phyloP scores from a whole-genome alignment of 2,797 vertebrate species.

The Aldrovandia affinis region DNA sequence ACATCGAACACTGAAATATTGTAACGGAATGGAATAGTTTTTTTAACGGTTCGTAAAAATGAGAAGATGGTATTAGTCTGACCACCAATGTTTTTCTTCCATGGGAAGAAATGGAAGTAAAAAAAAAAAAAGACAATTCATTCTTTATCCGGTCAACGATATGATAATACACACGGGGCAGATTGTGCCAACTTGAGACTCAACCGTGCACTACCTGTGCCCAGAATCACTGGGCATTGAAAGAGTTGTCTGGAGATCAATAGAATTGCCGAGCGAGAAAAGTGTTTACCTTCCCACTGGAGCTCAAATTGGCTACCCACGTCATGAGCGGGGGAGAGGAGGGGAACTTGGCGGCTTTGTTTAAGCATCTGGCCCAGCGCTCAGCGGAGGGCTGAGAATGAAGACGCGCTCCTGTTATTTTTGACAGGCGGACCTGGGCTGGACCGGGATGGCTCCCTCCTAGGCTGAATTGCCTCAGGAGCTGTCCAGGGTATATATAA shows the following conservation, averaged over 20 bases:
- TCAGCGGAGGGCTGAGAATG: neutral
- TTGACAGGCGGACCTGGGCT: neutral
- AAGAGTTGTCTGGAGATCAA: conserved; percentile 50
- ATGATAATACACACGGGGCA: conserved; percentile 5
- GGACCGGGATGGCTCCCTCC: conserved; percentile 11
- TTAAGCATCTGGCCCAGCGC: conserved; percentile 28
- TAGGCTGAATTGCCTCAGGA: conserved; percentile 23
- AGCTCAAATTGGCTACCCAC: conserved; percentile 54
- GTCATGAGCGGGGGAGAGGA: conserved; percentile 55
- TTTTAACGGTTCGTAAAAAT: neutral
- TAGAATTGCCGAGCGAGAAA: conserved; percentile 42
- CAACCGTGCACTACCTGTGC: conserved; percentile 36
- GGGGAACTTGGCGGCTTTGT: conserved; percentile 37
- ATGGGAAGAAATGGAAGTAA: conserved; percentile 20
- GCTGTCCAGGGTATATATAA: neutral
- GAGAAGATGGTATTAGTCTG: neutral
- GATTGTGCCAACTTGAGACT: conserved; percentile 31
- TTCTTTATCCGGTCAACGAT: conserved; percentile 23
- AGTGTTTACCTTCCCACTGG: conserved; percentile 45
- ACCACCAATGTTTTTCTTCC: neutral
- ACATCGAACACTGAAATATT: neutral
- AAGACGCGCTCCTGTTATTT: neutral
- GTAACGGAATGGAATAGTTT: neutral
- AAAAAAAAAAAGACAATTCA: conserved; percentile 9
- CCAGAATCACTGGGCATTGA: conserved; percentile 39